Base-by-base conservation (phyloP, 1,140 invertebrate species). In the Trissolcus basalis region DNA sequence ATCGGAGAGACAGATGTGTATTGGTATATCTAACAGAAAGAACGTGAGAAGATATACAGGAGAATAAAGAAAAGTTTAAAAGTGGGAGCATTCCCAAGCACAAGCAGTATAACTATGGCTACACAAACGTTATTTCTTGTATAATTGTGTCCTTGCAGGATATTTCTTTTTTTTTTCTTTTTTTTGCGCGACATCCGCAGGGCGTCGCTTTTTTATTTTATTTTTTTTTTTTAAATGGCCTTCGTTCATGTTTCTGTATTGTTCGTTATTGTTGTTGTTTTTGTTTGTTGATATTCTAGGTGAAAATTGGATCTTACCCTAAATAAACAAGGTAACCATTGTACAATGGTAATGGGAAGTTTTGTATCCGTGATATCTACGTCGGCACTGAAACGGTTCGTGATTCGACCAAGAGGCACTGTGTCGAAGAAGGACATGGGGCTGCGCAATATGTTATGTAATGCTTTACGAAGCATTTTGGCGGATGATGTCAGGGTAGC, bases 321-420 rank as follows among this genome's bases (percentile, higher is more conserved):
- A 80, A 70, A 77, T 32, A 82, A 80, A 89, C 92, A 92, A 75
- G 90, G 90, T 80, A 92, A 90, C 92, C 91, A 93, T 72, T 90
- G 92, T 85, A 92, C 88, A 80, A 95, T 84, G 72, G 91, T 92
- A 89, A 91, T 90, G 48, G 94, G 93, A 82, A 95, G 89, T 82
- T 92, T 91, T 82, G 92, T 93, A 89, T 96, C 94, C 82, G 95
- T 88, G 75, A 91, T 91, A 85, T 96, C 94, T 74, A 96, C 90
- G 89, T 96, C 95, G 88, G 94, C 95, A 86, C 92, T 91, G 89
- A 97, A 96, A 80, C 94, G 91, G 89, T 96, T 96, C 78, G 96
- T 89, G 81, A 96, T 91, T 82, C 96, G 91, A 81, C 96, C 96
- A 64, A 93, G 84, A 47, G 96, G 95, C 77, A 95, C 96, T 77